These are phyloP conservation scores for Cydia pomonella DNA, from an alignment of 1,140 invertebrate genomes.

Conservation along the genomic window DNA sequence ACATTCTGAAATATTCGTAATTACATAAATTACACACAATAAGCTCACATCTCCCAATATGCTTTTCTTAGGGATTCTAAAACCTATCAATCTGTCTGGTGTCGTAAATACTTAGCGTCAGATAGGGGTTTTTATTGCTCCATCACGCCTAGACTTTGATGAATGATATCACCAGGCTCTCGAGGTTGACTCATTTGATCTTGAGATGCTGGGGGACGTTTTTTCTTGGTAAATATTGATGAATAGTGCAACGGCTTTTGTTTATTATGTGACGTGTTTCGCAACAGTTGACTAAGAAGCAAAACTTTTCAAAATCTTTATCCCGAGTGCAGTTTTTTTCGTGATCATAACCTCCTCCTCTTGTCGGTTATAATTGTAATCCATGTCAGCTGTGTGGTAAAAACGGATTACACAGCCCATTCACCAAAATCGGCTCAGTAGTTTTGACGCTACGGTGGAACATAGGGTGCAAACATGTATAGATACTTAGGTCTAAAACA, in stretches of 20 bases:
- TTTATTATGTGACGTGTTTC: no score
- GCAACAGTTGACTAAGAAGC: no score
- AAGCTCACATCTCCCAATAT: background rate
- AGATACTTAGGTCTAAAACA: no score
- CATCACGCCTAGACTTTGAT: slow-evolving; percentile 1
- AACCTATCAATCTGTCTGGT: background rate
- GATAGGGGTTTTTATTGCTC: slow-evolving; percentile 1
- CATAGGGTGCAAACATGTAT: no score
- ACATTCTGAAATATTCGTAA: background rate
- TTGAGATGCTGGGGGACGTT: background rate
- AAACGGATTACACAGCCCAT: no score
- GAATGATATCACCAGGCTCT: background rate
- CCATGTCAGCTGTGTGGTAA: no score
- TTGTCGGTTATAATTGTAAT: no score
- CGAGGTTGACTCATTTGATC: slow-evolving; percentile 2
- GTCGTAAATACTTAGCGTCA: background rate
- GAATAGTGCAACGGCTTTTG: background rate
- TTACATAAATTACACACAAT: background rate
- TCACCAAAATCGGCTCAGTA: no score
- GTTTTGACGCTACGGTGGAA: no score
- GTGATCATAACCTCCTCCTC: no score
- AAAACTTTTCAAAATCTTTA: no score
- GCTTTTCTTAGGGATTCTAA: background rate
- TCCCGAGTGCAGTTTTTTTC: no score
- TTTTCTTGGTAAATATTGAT: background rate